phyloP scores from a whole-genome alignment of 2,113 vertebrate species.

The Physeter macrocephalus region DNA sequence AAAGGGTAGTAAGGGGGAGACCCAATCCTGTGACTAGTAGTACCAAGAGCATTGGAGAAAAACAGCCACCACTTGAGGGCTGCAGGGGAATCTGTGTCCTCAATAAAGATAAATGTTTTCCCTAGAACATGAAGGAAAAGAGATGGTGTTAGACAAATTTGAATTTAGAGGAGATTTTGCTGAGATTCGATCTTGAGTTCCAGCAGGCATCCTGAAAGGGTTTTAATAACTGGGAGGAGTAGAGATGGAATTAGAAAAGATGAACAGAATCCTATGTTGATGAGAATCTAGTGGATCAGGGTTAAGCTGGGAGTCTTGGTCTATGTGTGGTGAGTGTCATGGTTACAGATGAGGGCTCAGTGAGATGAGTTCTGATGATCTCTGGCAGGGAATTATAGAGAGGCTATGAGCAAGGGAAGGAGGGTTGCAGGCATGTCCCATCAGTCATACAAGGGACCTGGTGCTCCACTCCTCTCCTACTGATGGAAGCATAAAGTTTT shows the following conservation, averaged over 20 bases:
- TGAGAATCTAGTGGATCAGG: not conserved
- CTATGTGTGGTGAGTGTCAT: not conserved
- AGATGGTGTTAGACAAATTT: not conserved
- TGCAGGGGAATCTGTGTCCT: not conserved
- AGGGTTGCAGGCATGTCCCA: not conserved
- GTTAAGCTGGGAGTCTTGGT: not conserved
- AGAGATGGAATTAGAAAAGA: not conserved
- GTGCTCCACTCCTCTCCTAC: not conserved
- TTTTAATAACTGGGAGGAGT: not conserved
- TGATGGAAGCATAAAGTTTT: not conserved
- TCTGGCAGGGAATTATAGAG: not conserved
- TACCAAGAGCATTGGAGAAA: not conserved
- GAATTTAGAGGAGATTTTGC: not conserved
- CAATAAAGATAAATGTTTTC: not conserved
- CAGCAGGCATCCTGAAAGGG: not conserved
- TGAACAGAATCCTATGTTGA: not conserved
- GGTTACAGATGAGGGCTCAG: not conserved
- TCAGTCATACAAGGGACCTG: not conserved
- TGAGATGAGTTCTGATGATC: not conserved
- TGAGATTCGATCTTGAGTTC: not conserved
- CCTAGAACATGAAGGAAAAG: not conserved
- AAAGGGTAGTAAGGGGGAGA: not conserved
- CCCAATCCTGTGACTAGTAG: not conserved
- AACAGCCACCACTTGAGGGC: not conserved
- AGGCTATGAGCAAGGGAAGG: not conserved